A percentile compares a stretch with the other conserved stretches of the same genome.
Evolutionary conservation across 2,888 invertebrate species (phyloP).

Genomic region (Pteria penguin): DNA sequence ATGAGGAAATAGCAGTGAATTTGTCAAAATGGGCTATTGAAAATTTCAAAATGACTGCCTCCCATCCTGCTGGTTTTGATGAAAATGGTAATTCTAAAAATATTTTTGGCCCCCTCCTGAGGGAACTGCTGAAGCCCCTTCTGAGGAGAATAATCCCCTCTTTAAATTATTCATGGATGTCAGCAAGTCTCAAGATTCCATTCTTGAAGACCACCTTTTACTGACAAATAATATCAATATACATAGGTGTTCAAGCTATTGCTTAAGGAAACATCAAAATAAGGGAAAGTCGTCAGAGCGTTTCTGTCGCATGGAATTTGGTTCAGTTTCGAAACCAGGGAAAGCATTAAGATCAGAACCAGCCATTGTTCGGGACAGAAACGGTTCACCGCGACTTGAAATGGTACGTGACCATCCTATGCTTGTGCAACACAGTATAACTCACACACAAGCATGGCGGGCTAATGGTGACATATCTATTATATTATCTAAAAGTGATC

Average conservation of each 20-base stretch:
- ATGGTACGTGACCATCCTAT: slow-evolving; percentile 57
- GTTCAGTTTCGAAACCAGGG: slow-evolving; percentile 16
- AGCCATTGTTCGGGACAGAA: slow-evolving; percentile 51
- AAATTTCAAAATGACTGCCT: slow-evolving; percentile 35
- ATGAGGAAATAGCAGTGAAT: slow-evolving; percentile 25
- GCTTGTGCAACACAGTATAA: slow-evolving; percentile 54
- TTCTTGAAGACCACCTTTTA: slow-evolving; percentile 51
- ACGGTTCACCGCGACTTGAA: slow-evolving; percentile 52
- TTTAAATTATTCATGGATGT: slow-evolving; percentile 57
- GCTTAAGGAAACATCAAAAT: slow-evolving; percentile 11
- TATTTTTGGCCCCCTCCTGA: slow-evolving; percentile 60
- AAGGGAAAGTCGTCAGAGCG: background rate
- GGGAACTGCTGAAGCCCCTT: slow-evolving; percentile 50
- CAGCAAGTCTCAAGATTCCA: slow-evolving; percentile 40
- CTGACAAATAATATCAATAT: slow-evolving; percentile 25
- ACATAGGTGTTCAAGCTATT: slow-evolving; percentile 47
- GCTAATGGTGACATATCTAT: slow-evolving; percentile 56
- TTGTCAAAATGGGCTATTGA: slow-evolving; percentile 42
- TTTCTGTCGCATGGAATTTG: slow-evolving; percentile 55
- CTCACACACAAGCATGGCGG: slow-evolving; percentile 53
- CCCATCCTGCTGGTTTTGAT: slow-evolving; percentile 53
- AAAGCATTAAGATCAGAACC: slow-evolving; percentile 32
- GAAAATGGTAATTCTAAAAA: slow-evolving; percentile 47
- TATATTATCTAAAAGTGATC: slow-evolving; percentile 53
- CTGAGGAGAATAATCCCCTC: slow-evolving; percentile 53